Evolutionary conservation across 2,888 invertebrate species (phyloP).

Genomic region (Plagodis dolabraria): DNA sequence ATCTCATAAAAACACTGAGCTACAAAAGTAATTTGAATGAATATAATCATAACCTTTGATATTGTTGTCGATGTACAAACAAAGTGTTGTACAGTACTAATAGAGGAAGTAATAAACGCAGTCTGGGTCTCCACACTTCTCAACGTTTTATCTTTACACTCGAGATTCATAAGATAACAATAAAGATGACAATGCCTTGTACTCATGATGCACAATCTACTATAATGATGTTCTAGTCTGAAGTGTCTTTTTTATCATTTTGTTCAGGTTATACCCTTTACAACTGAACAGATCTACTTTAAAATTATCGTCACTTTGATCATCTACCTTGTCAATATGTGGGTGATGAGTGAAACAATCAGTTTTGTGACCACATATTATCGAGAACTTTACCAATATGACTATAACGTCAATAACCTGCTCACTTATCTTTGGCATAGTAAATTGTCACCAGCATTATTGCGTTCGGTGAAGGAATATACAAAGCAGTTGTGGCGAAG

Average conservation of each 20-base stretch:
- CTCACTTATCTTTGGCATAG: constrained; percentile 52
- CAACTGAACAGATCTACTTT: constrained; percentile 55
- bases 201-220: too few species aligned
- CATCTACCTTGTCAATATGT: constrained; percentile 54
- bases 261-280: constrained; percentile 2
- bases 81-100: too few species aligned
- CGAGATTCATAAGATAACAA: too few species aligned
- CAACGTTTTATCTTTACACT: too few species aligned
- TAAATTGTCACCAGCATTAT: constrained; percentile 52
- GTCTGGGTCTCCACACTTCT: too few species aligned
- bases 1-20: too few species aligned
- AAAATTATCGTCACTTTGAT: constrained; percentile 51
- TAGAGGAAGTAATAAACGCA: too few species aligned
- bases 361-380: constrained; percentile 55
- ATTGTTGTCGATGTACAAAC: too few species aligned
- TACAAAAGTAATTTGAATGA: too few species aligned
- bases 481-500: constrained; percentile 62
- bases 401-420: constrained; percentile 56
- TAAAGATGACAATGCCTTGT: too few species aligned
- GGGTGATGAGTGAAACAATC: constrained; percentile 59
- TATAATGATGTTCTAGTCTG: too few species aligned
- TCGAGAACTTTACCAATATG: constrained; percentile 60
- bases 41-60: too few species aligned
- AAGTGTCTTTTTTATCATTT: not conserved
- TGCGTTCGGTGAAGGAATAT: constrained; percentile 54